These are phyloP conservation scores for Hydriomena furcata DNA, from an alignment of 2,888 invertebrate genomes.

Conservation along the genomic window DNA sequence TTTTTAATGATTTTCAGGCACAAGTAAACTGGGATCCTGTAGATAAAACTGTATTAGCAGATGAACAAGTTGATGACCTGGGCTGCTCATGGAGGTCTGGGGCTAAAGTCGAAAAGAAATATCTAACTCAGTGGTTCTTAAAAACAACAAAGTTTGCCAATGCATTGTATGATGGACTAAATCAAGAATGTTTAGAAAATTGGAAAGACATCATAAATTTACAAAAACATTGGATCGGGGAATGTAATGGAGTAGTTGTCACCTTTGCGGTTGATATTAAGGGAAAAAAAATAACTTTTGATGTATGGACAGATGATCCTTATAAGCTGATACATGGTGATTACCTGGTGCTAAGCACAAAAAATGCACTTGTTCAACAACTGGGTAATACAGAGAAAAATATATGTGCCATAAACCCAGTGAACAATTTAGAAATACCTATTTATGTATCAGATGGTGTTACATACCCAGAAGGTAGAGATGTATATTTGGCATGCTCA, in stretches of 20 bases:
- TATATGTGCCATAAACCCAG: conserved; percentile 84
- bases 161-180: conserved; percentile 87
- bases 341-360: conserved; percentile 85
- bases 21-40: conserved; percentile 99
- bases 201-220: conserved; percentile 94
- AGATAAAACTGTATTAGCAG: conserved; percentile 97
- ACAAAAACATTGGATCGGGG: conserved; percentile 95
- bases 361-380: conserved; percentile 59
- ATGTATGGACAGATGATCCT: conserved; percentile 89
- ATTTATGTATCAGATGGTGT: conserved; percentile 86
- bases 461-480: conserved; percentile 85
- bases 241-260: conserved; percentile 90
- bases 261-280: conserved; percentile 82
- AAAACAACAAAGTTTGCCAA: conserved; percentile 93
- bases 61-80: conserved; percentile 97
- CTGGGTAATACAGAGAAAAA: conserved; percentile 32
- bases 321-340: conserved; percentile 88
- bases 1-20: conserved; percentile 79
- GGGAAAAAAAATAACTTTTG: conserved; percentile 58
- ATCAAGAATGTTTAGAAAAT: conserved; percentile 86
- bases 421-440: conserved; percentile 85
- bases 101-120: conserved; percentile 94
- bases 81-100: conserved; percentile 98
- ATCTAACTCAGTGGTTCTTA: conserved; percentile 97
- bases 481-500: conserved; percentile 89